Percentiles rank a stretch among this genome's conserved stretches.
Conservation (phyloP, 2,113 vertebrate genomes). For the Blennius ocellaris region DNA sequence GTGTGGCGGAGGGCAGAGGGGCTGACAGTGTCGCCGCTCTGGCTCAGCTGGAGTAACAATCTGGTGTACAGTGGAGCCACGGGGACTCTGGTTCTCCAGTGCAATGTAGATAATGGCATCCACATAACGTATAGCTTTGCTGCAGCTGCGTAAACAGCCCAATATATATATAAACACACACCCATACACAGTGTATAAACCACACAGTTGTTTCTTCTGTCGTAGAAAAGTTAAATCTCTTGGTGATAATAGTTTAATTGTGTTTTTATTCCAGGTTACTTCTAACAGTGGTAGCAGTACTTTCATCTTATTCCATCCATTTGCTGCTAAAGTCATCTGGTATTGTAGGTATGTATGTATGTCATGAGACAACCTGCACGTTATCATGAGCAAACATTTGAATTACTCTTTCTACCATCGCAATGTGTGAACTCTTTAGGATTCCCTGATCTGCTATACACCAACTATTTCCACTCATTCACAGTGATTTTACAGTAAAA, state of each 20-base stretch:
- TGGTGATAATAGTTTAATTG: not conserved
- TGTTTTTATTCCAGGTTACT: conserved; percentile 85
- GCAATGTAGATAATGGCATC: conserved; percentile 20
- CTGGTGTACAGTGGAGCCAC: conserved; percentile 37
- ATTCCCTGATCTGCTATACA: not conserved
- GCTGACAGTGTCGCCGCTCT: conserved; percentile 19
- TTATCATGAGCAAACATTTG: not conserved
- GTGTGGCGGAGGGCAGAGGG: conserved; percentile 39
- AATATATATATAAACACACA: no score
- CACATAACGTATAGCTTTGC: conserved; percentile 1
- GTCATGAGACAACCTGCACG: not conserved
- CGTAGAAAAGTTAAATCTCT: no score
- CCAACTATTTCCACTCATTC: not conserved
- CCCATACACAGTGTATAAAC: no score
- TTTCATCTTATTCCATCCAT: conserved; percentile 98
- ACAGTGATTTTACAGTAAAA: not conserved
- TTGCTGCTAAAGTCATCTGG: conserved; percentile 95
- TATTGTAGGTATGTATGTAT: conserved; percentile 89
- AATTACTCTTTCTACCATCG: not conserved
- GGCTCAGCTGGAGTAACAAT: conserved; percentile 61
- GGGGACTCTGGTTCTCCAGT: conserved; percentile 31
- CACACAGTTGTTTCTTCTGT: no score
- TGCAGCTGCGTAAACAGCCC: conserved; percentile 66
- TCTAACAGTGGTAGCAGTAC: conserved; percentile 89
- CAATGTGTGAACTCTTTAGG: not conserved